phyloP scores from a whole-genome alignment of 2,113 vertebrate genomes.

The Tragelaphus scriptus region DNA sequence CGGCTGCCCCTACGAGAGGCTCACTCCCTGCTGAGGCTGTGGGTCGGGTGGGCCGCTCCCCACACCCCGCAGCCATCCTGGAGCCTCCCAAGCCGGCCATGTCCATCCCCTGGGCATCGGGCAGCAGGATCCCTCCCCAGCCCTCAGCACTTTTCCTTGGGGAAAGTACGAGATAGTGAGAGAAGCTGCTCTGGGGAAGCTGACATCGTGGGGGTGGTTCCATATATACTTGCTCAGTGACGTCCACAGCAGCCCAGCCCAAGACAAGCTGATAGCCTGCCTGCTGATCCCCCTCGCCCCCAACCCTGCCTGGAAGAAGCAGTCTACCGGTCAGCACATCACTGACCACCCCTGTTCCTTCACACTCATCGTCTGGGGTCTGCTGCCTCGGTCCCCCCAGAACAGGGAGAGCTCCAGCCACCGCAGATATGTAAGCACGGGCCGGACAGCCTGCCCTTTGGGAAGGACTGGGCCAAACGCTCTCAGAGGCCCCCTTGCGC shows the following conservation, averaged over 20 bases:
- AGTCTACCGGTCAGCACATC: neutral
- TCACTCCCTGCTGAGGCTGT: neutral
- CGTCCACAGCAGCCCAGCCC: conserved; percentile 2
- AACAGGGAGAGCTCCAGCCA: neutral
- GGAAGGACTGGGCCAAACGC: rapidly evolving
- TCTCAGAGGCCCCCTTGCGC: neutral
- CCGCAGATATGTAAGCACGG: neutral
- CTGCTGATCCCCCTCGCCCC: neutral
- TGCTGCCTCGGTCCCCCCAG: neutral
- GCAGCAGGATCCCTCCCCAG: neutral
- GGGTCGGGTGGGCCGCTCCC: neutral
- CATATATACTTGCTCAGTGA: conserved; percentile 10
- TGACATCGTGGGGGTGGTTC: conserved; percentile 10
- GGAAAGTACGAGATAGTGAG: neutral
- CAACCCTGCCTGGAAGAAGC: neutral
- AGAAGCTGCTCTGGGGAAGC: conserved; percentile 15
- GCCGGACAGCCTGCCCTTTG: neutral
- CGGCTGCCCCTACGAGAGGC: rapidly evolving
- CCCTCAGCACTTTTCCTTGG: neutral
- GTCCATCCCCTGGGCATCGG: neutral
- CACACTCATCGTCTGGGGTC: rapidly evolving
- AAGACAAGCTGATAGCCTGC: neutral
- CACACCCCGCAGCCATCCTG: rapidly evolving
- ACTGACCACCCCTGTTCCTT: neutral
- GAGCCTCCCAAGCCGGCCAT: neutral